Percentiles rank a stretch among this genome's conserved stretches.
Evolutionary conservation across 2,797 vertebrate genomes (phyloP).

Genomic region (Cossypha polioptera): DNA sequence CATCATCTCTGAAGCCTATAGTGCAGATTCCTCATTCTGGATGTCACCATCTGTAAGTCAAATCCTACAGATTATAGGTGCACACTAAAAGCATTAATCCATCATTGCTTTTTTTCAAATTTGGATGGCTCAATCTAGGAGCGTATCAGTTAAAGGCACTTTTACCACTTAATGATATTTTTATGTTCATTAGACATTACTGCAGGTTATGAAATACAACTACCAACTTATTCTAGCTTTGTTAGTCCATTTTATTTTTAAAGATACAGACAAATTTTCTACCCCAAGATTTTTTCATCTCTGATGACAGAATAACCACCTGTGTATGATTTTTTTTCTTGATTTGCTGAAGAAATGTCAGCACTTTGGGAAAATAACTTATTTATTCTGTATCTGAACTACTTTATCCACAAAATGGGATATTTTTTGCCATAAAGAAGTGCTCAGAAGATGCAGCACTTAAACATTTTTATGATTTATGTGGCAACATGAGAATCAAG

Average conservation of each 20-base stretch:
- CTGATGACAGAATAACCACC: not conserved
- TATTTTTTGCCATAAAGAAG: not conserved
- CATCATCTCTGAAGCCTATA: not conserved
- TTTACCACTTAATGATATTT: not conserved
- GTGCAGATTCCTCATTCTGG: not conserved
- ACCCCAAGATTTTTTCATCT: not conserved
- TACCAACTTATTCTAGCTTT: not conserved
- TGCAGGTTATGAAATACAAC: not conserved
- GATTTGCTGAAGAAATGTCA: not conserved
- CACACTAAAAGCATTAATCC: not conserved
- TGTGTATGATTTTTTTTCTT: not conserved
- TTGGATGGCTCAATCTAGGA: not conserved
- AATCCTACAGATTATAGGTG: not conserved
- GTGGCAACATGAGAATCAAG: not conserved
- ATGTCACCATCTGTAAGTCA: not conserved
- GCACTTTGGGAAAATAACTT: not conserved
- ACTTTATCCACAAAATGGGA: not conserved
- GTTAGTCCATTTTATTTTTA: not conserved
- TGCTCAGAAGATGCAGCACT: not conserved
- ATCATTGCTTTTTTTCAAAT: not conserved
- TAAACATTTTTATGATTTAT: not conserved
- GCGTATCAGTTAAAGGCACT: not conserved
- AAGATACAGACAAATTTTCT: not conserved
- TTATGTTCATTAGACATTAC: not conserved
- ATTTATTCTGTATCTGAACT: not conserved